Evolutionary conservation across 2,113 vertebrate species (phyloP).

Genomic region (Thermophis baileyi): DNA sequence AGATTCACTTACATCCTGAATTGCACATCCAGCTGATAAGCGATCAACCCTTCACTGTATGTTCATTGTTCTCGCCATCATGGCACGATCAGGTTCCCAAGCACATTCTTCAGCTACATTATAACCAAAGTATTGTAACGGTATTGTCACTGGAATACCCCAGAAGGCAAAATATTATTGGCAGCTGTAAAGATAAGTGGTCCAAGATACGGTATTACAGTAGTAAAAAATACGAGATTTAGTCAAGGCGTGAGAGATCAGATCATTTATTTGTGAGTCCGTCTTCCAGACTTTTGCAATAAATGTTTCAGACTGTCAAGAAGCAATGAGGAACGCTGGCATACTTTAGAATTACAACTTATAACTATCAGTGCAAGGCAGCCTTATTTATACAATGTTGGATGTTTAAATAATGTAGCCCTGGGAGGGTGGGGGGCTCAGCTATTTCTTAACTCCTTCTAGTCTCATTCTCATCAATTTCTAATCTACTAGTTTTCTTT

Average conservation of each 20-base stretch:
- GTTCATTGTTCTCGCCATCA: constrained; percentile 62
- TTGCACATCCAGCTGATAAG: constrained; percentile 52
- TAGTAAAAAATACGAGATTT: constrained; percentile 45
- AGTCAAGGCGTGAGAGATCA: constrained; percentile 8
- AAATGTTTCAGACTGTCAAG: constrained; percentile 7
- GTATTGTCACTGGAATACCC: constrained; percentile 59
- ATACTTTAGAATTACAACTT: not conserved
- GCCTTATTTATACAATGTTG: not conserved
- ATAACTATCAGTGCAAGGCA: not conserved
- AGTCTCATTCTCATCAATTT: not conserved
- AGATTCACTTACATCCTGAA: constrained; percentile 50
- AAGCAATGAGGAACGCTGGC: not conserved
- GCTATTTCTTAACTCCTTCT: not conserved
- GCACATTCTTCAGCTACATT: constrained; percentile 56
- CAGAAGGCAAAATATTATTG: constrained; percentile 58
- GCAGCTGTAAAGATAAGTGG: constrained; percentile 62
- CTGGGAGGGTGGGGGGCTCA: not conserved
- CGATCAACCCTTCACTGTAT: constrained; percentile 42
- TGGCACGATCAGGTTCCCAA: constrained; percentile 51
- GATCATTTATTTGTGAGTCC: constrained; percentile 38
- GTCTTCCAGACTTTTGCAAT: constrained; percentile 4
- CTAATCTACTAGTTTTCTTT: not conserved
- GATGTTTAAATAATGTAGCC: not conserved
- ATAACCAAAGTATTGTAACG: constrained; percentile 48
- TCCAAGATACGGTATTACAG: constrained; percentile 56